A percentile compares a stretch with the other conserved stretches of the same genome.
These are phyloP conservation scores for Norana najaformis DNA, from an alignment of 2,888 invertebrate genomes.

Conservation along the genomic window DNA sequence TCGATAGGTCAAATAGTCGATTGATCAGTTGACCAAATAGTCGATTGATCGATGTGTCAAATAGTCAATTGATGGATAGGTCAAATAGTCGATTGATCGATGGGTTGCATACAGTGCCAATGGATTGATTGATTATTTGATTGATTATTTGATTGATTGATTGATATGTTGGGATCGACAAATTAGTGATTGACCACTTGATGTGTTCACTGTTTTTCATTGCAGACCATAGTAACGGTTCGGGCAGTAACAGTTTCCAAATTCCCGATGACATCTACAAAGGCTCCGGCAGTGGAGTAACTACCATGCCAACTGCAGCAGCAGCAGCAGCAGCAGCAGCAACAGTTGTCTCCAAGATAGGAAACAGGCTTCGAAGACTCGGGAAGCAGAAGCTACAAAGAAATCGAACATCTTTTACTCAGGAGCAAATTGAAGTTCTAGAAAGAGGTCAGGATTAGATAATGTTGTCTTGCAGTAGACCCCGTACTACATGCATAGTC, in stretches of 20 bases:
- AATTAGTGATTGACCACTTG: no score
- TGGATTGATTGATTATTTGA: no score
- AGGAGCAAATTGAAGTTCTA: conserved; percentile 94
- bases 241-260: not conserved
- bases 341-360: not conserved
- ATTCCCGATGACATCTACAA: not conserved
- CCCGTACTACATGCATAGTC: no score
- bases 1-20: no score
- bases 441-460: conserved; percentile 78
- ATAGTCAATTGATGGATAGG: no score
- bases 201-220: not conserved
- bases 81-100: no score
- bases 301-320: not conserved
- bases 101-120: no score
- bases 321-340: not conserved
- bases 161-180: no score
- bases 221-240: not conserved
- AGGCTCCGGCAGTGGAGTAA: conserved; percentile 13
- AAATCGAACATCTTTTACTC: conserved; percentile 95
- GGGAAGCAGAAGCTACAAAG: conserved; percentile 89
- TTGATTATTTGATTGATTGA: no score
- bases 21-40: no score
- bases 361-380: not conserved
- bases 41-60: no score
- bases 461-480: no score